Base-by-base conservation (phyloP, 1,140 invertebrate species). In the Helicoverpa zea region DNA sequence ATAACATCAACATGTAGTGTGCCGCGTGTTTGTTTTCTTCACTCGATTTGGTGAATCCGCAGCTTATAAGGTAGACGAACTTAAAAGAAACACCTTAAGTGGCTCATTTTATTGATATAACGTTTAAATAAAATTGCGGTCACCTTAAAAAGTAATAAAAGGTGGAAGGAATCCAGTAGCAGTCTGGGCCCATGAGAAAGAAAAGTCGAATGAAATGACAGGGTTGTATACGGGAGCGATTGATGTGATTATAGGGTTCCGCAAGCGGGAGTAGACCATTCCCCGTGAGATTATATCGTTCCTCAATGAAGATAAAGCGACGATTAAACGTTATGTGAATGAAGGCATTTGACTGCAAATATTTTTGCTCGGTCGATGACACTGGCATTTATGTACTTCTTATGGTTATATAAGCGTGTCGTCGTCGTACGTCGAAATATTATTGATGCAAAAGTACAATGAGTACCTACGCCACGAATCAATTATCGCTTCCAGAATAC, bases 61-160 rank as follows among this genome's bases (percentile, higher is more conserved):
- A 54, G 52, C 64, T 66, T 56, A 82, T 58, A 78, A 82, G 84
- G 86, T 84, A 78, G 78, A 86, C 77, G 83, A 85, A 86, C 82
- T 84, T 76, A 75, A 75, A 83, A 81, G 18, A 66, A 77, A 59
- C 10, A 51, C 43, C 16, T 73, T 81, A 85, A 85, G 74, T 81
- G 82, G 68, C 80, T 80, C 83, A 84, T 84, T 90, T 88, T 89
- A 91, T 91, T 91, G 87, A 93, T 92, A 90, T 85, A 90, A 82
- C 87, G 84, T 89, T 92, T 92, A 90, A 91, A 88, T 88, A 85
- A 90, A 91, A 91, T 92, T 92, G 88, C 86, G 89, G 88, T 91
- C 86, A 83, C 74, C 76, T 84, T 84, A 86, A 91, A 89, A 89
- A 89, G 84, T 64, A 84, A 89, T 86, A 87, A 91, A 90, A 88